Evolutionary conservation across 2,113 vertebrate genomes (phyloP).

Genomic region (Daphoenositta chrysoptera): DNA sequence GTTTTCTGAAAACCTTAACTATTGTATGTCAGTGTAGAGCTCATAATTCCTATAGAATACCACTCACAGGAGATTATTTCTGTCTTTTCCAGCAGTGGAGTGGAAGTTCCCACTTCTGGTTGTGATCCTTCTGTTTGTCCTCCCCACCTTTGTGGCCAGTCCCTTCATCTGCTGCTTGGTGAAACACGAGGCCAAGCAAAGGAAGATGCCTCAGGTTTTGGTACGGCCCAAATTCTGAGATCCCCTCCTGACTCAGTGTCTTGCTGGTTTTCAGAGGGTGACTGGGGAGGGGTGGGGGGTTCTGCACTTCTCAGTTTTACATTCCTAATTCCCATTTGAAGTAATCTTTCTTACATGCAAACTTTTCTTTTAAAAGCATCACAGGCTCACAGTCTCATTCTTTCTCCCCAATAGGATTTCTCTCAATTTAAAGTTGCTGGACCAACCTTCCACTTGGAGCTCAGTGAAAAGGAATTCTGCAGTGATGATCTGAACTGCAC

Average conservation of each 20-base stretch:
- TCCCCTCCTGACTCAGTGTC: not conserved
- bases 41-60: not conserved
- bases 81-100: not conserved
- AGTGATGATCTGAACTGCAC: not conserved
- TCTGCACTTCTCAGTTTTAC: not conserved
- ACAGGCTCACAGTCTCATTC: not conserved
- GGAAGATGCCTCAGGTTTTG: constrained; percentile 27
- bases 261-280: not conserved
- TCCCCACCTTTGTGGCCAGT: not conserved
- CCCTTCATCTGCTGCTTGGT: not conserved
- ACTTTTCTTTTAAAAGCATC: not conserved
- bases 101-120: not conserved
- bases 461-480: not conserved
- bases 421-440: not conserved
- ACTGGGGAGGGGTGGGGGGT: not conserved
- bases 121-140: not conserved
- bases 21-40: not conserved
- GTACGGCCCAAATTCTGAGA: not conserved
- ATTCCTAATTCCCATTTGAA: not conserved
- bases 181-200: not conserved
- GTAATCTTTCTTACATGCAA: not conserved
- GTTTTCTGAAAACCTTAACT: not conserved
- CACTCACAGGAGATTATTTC: not conserved
- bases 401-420: constrained; percentile 28
- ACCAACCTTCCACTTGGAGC: not conserved